These are phyloP conservation scores for Dynastes hyllus DNA, from an alignment of 2,888 invertebrate genomes.

Conservation along the genomic window DNA sequence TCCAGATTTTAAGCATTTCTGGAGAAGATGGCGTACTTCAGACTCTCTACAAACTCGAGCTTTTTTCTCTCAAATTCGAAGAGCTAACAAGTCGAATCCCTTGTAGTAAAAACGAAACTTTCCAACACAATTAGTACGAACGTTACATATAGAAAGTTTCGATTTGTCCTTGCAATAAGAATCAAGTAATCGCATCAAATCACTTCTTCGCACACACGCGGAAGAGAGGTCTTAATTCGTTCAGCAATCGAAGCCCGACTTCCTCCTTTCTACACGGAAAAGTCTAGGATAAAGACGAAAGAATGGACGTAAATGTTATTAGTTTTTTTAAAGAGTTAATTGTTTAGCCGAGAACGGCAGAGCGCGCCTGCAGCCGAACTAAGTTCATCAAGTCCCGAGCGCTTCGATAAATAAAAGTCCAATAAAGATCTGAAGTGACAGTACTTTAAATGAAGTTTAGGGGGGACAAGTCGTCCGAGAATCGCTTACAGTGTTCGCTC, in stretches of 20 bases:
- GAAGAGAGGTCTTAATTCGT: constrained; percentile 1
- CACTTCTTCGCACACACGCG: background rate
- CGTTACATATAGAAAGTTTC: background rate
- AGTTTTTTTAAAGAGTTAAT: constrained; percentile 30
- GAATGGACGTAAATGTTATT: constrained; percentile 4
- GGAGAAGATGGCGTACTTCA: background rate
- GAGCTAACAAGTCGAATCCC: no score
- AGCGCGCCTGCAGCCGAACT: constrained; percentile 17
- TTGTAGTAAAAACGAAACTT: background rate
- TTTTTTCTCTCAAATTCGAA: no score
- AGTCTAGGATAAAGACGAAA: background rate
- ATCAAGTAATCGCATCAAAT: constrained; percentile 29
- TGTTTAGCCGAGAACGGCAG: constrained; percentile 10
- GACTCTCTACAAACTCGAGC: background rate
- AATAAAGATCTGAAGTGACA: constrained; percentile 55
- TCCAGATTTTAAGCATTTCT: no score
- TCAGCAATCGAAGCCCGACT: background rate
- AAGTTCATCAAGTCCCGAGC: constrained; percentile 47
- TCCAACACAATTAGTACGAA: constrained; percentile 4
- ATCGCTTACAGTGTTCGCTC: constrained; percentile 57
- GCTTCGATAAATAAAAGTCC: constrained; percentile 52
- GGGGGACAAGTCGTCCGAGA: constrained; percentile 53
- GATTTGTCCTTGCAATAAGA: constrained; percentile 18
- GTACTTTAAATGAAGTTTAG: constrained; percentile 55
- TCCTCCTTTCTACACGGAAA: background rate